These are phyloP conservation scores for Ctenopoma multispine DNA, from an alignment of 2,797 vertebrate genomes.

Conservation along the genomic window DNA sequence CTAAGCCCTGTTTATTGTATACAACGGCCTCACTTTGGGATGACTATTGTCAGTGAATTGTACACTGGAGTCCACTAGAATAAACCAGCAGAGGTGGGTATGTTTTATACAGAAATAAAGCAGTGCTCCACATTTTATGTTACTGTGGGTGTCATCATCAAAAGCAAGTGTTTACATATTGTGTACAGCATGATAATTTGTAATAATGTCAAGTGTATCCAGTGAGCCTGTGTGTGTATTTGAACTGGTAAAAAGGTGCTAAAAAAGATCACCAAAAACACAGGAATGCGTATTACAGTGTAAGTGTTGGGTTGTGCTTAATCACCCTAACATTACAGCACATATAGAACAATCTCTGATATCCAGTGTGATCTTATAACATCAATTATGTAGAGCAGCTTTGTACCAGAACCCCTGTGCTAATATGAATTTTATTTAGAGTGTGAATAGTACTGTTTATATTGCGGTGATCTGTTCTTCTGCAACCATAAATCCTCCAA, in stretches of 20 bases:
- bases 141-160: conserved; percentile 45
- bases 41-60: conserved; percentile 51
- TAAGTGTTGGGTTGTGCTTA: neutral
- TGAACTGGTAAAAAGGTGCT: conserved; percentile 16
- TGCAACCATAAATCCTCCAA: conserved; percentile 25
- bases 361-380: neutral
- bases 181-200: conserved; percentile 13
- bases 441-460: neutral
- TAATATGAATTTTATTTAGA: neutral
- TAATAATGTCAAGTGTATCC: conserved; percentile 5
- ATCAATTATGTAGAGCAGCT: neutral
- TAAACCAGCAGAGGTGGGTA: conserved; percentile 47
- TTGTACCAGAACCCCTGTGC: neutral
- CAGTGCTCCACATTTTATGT: conserved; percentile 82
- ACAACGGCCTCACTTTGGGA: conserved; percentile 51
- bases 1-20: conserved; percentile 63
- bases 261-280: neutral
- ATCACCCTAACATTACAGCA: neutral
- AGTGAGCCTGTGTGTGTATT: neutral
- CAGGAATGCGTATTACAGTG: neutral
- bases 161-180: conserved; percentile 23
- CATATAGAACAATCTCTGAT: neutral
- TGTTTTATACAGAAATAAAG: conserved; percentile 71
- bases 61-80: conserved; percentile 59
- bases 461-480: neutral